Base-by-base conservation (phyloP, 2,113 vertebrate genomes). In the Ornithorhynchus anatinus region DNA sequence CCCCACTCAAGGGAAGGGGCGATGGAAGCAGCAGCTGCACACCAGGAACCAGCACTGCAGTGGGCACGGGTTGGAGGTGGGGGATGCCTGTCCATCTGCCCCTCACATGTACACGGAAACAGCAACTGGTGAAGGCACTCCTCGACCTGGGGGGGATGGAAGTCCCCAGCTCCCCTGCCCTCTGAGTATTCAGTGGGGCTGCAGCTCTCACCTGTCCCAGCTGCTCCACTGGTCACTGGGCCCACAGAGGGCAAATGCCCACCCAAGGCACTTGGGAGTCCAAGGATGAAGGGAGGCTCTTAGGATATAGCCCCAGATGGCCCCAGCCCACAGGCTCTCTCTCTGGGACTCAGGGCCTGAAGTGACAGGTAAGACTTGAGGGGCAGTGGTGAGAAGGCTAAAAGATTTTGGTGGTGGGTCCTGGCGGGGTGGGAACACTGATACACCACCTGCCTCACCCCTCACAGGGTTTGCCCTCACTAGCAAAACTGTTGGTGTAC, bases 401-500 rank as follows among this genome's bases (percentile, higher is more conserved):
- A n/a, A 67, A 62, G 42, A 56, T 73, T 11, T 22, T 70, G n/a
- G n/a, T n/a, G n/a, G n/a, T n/a, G n/a, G n/a, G n/a, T n/a, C n/a
- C n/a, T n/a, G n/a, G n/a, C n/a, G n/a, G n/a, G n/a, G n/a, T n/a
- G 1, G 57, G 60, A 67, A 39, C 60, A 10, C 37, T 48, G 3
- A 33, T 27, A 23, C 73, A 25, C 45, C 33, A 12, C 72, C 67
- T 70, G 65, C 62, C 66, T 25, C 17, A 45, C 23, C 37, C 38
- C 51, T 73, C 52, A 10, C 53, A 58, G 15, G 17, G 29, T 7
- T 72, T 64, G 27, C 29, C 53, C 45, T 35, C 75, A 71, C 50
- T 20, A 66, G 57, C 65, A 43, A 66, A 64, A 74, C 57, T 13
- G 54, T 74, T 22, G 45, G 43, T 59, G 72, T 16, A 60, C 8